A percentile compares a stretch with the other conserved stretches of the same genome.
phyloP scores from a whole-genome alignment of 2,113 vertebrate species.

The Blennius ocellaris region DNA sequence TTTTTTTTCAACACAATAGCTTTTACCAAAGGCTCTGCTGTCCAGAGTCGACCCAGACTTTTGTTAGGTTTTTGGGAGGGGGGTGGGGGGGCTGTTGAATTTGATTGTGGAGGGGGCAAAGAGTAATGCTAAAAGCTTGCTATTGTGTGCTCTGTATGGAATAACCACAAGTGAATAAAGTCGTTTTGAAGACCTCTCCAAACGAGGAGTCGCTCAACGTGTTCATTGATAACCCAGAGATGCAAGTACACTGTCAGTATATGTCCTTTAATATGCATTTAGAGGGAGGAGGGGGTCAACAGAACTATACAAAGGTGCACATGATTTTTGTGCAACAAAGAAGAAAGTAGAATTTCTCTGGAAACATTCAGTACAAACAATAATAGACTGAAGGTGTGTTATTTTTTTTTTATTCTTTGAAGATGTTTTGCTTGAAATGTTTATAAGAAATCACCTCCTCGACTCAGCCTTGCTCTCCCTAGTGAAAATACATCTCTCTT shows the following conservation, averaged over 20 bases:
- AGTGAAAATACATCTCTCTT: conserved; percentile 63
- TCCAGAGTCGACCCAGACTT: conserved; percentile 53
- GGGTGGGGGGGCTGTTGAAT: conserved; percentile 18
- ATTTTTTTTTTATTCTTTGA: no score
- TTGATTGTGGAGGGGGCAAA: conserved; percentile 62
- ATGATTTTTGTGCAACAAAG: no score
- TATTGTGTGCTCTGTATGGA: conserved; percentile 84
- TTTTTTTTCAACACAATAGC: conserved; percentile 70
- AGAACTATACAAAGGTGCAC: no score
- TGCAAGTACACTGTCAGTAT: background rate
- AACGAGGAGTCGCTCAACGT: conserved; percentile 75
- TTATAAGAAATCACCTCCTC: no score
- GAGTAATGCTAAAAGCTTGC: conserved; percentile 67
- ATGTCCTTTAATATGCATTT: no score
- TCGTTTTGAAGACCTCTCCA: conserved; percentile 82
- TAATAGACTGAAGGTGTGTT: no score
- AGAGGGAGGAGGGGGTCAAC: no score
- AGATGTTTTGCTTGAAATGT: no score
- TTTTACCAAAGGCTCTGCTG: conserved; percentile 57
- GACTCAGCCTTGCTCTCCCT: conserved; percentile 23
- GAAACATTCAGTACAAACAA: no score
- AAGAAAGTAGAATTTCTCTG: no score
- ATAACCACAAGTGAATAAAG: conserved; percentile 87
- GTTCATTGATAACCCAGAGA: conserved; percentile 66
- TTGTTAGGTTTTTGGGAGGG: conserved; percentile 66